Base-by-base conservation (phyloP, 2,888 invertebrate species). In the Caenorhabditis sp. region DNA sequence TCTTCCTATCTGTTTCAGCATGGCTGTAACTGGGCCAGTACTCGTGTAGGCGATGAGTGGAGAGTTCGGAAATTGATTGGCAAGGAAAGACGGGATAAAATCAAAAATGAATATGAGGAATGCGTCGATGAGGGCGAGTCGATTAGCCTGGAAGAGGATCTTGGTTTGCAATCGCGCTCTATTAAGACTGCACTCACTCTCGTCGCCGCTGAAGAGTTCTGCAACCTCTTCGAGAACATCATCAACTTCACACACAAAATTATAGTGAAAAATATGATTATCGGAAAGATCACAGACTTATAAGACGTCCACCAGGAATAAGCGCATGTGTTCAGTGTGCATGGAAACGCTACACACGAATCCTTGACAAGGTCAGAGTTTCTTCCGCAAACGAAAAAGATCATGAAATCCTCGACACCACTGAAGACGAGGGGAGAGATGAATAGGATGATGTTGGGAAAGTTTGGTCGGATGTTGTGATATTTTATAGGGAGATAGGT, bases 291-390 rank as follows among this genome's bases (percentile, higher is more conserved):
- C 6, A 79, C 70, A 2, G 63, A 56, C 31, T 79, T 79, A 64
- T 79, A 79, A n/a, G 64, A 64, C 3, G 79, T 79, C 79, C 79
- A 79, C 79, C 79, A 79, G 1, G 47, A 44, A 49, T 79, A 79
- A 1, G 44, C 79, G 24, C 79, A 79, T 4, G 54, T 5, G 41
- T 79, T 79, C 24, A 79, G 38, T 2, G 79, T 79, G 56, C 79
- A 79, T 47, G 79, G 79, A 19, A 79, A 79, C 0, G 79, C 56
- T n/a, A 64, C 56, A 38, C 79, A 79, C 0, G 63, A 47, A 7
- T 44, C 44, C 16, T 63, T 54, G 14, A 70, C 69, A 16, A 19
- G 54, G 8, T 70, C 19, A 7, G 47, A 47, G 35, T 56, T 64
- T 51, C 16, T 79, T 70, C 79, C 79, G 26, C 79, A 79, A 5